Conservation (phyloP, 2,797 vertebrate genomes). For the Pangasius sanitwongsei region DNA sequence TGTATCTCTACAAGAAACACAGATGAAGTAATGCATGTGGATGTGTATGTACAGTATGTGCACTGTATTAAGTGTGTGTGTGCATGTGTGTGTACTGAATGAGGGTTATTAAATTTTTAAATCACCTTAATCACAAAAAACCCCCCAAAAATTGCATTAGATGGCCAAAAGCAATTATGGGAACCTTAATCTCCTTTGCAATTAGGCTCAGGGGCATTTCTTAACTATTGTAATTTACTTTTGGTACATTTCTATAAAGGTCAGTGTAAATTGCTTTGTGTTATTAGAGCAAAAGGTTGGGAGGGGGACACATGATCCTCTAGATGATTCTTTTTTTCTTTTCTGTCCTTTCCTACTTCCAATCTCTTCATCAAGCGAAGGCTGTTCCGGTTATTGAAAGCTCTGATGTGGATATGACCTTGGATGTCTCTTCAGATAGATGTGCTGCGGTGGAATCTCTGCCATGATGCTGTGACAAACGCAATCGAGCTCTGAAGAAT, state of each 20-base stretch:
- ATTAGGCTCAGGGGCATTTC: slow-evolving; percentile 95
- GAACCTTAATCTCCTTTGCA: slow-evolving; percentile 93
- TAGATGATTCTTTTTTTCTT: slow-evolving; percentile 50
- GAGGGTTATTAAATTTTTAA: slow-evolving; percentile 95
- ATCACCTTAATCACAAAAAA: slow-evolving; percentile 92
- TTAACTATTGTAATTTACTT: slow-evolving; percentile 84
- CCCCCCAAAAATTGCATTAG: slow-evolving; percentile 85
- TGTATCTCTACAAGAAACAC: background rate
- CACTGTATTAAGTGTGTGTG: slow-evolving; percentile 43
- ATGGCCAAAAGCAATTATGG: slow-evolving; percentile 97
- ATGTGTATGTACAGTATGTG: slow-evolving; percentile 32
- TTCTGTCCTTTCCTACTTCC: slow-evolving; percentile 51
- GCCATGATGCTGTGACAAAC: slow-evolving; percentile 33
- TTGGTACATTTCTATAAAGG: slow-evolving; percentile 82
- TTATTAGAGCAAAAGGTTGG: slow-evolving; percentile 80
- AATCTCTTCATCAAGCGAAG: slow-evolving; percentile 49
- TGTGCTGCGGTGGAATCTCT: slow-evolving; percentile 3
- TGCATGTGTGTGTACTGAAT: slow-evolving; percentile 49
- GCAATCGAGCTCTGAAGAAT: slow-evolving; percentile 34
- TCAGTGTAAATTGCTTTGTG: slow-evolving; percentile 87
- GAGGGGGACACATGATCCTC: slow-evolving; percentile 55
- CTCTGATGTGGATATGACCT: slow-evolving; percentile 44
- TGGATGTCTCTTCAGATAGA: slow-evolving; percentile 40
- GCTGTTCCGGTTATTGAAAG: slow-evolving; percentile 34
- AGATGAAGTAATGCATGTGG: slow-evolving; percentile 2